Evolutionary conservation across 2,888 invertebrate species (phyloP).

Genomic region (Xanthorhoe designata): DNA sequence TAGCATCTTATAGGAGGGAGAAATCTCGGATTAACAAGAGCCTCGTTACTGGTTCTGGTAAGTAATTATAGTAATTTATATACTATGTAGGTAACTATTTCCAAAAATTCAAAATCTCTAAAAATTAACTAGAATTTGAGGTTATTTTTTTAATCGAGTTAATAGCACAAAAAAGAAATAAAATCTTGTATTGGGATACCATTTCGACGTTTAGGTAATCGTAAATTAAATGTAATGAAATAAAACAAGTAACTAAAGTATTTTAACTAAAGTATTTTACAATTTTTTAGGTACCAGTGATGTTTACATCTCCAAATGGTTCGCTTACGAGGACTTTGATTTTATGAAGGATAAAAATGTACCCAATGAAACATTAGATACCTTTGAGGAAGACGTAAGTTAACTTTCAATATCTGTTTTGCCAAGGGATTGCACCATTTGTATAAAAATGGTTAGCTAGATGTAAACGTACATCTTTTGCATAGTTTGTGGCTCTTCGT

Average conservation of each 20-base stretch:
- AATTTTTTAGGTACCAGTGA: background rate
- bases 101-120: too few species aligned
- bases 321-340: constrained; percentile 41
- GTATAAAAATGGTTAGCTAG: background rate
- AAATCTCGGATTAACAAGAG: background rate
- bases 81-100: too few species aligned
- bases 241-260: background rate
- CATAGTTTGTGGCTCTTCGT: background rate
- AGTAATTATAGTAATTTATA: background rate
- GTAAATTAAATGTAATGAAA: too few species aligned
- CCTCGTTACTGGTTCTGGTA: background rate
- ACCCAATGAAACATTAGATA: constrained; percentile 42
- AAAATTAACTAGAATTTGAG: too few species aligned
- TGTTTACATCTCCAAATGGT: constrained; percentile 26
- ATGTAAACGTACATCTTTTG: background rate
- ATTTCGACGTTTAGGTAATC: too few species aligned
- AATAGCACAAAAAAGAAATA: too few species aligned
- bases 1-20: background rate
- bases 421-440: background rate
- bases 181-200: too few species aligned
- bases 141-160: too few species aligned
- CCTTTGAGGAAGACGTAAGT: constrained; percentile 37
- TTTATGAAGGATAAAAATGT: constrained; percentile 47
- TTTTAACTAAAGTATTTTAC: background rate
- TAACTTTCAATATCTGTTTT: background rate